Conservation (phyloP, 2,113 vertebrate genomes). For the Donacobius atricapilla region DNA sequence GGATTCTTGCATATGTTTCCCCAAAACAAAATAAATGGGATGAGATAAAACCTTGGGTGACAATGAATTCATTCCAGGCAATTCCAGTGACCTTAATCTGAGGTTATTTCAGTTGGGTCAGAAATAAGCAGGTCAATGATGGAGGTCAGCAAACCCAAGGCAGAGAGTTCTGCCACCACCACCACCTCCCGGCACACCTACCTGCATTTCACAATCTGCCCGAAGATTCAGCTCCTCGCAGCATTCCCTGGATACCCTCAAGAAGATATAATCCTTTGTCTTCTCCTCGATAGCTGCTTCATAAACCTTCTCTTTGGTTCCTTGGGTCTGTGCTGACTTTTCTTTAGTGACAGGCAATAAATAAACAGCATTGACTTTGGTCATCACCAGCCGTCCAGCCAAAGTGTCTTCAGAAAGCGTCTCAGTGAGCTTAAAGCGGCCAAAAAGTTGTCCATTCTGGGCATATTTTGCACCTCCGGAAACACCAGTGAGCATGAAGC, state of each 20-base stretch:
- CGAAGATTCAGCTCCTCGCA: conserved; percentile 90
- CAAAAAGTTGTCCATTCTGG: conserved; percentile 96
- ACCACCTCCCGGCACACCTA: conserved; percentile 22
- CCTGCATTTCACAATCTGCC: conserved; percentile 93
- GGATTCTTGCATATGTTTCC: not conserved
- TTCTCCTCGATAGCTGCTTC: conserved; percentile 98
- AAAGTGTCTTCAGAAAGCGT: conserved; percentile 98
- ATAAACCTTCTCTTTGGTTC: conserved; percentile 96
- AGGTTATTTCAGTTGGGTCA: not conserved
- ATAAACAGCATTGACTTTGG: conserved; percentile 97
- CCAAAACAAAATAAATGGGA: not conserved
- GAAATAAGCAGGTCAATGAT: not conserved
- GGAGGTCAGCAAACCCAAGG: not conserved
- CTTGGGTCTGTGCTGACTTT: conserved; percentile 81
- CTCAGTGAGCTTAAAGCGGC: conserved; percentile 96
- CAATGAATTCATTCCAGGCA: not conserved
- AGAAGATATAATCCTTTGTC: conserved; percentile 98
- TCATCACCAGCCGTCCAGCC: conserved; percentile 97
- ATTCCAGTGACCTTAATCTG: not conserved
- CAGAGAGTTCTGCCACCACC: not conserved
- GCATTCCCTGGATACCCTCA: conserved; percentile 95
- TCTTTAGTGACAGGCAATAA: conserved; percentile 89
- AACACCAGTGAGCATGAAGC: conserved; percentile 98
- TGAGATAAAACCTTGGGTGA: not conserved
- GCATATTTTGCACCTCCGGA: conserved; percentile 98